A percentile compares a stretch with the other conserved stretches of the same genome.
phyloP scores from a whole-genome alignment of 2,888 invertebrate species.

The Galerucella calmariensis region DNA sequence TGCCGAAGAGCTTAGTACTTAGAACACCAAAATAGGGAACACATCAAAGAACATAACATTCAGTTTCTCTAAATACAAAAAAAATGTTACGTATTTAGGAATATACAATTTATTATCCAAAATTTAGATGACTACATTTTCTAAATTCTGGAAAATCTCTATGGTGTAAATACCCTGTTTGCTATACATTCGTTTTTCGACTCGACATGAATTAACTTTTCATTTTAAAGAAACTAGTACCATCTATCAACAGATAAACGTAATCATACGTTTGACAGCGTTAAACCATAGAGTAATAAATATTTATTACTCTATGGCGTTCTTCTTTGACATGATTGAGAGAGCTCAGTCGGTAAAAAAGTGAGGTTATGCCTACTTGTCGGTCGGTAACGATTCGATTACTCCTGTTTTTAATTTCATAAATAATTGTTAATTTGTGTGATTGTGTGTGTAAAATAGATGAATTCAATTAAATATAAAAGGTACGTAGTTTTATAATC shows the following conservation, averaged over 20 bases:
- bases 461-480: too few species aligned
- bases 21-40: conserved; percentile 13
- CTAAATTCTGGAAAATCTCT: neutral
- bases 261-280: too few species aligned
- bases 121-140: neutral
- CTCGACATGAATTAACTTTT: neutral
- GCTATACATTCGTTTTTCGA: neutral
- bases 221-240: neutral
- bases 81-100: too few species aligned
- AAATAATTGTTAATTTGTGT: too few species aligned
- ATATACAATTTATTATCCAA: neutral
- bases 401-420: too few species aligned
- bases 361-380: too few species aligned
- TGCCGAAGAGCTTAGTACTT: conserved; percentile 10
- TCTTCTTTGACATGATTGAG: too few species aligned
- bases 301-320: too few species aligned
- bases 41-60: neutral
- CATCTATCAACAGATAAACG: neutral
- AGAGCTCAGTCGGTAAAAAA: too few species aligned
- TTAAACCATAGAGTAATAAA: too few species aligned
- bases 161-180: neutral
- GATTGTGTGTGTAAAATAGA: too few species aligned
- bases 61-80: neutral
- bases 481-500: neutral
- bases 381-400: too few species aligned